phyloP scores from a whole-genome alignment of 2,888 invertebrate genomes.

The Rosalia funebris region DNA sequence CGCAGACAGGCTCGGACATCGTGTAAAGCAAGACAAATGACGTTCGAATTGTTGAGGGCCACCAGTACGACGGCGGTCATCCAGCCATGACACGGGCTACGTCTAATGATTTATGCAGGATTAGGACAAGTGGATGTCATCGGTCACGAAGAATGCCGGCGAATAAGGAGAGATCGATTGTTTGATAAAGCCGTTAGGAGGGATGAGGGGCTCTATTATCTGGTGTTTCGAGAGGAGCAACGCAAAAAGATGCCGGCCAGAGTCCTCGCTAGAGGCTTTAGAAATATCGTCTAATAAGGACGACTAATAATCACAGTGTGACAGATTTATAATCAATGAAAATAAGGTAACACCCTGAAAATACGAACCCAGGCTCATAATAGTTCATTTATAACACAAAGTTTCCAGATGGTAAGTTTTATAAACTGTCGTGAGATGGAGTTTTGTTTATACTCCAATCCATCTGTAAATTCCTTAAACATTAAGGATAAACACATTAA shows the following conservation, averaged over 20 bases:
- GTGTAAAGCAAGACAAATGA: slow-evolving; percentile 48
- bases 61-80: slow-evolving; percentile 51
- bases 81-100: slow-evolving; percentile 44
- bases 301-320: too few species aligned
- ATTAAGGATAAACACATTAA: too few species aligned
- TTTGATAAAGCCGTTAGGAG: slow-evolving; percentile 31
- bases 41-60: slow-evolving; percentile 37
- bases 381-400: too few species aligned
- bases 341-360: too few species aligned
- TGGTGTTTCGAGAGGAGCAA: slow-evolving; percentile 9
- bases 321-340: too few species aligned
- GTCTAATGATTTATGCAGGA: slow-evolving; percentile 54
- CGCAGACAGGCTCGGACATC: slow-evolving; percentile 40
- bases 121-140: slow-evolving; percentile 44
- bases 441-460: too few species aligned
- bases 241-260: not conserved
- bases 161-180: slow-evolving; percentile 40
- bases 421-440: too few species aligned
- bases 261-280: not conserved
- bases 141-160: slow-evolving; percentile 31
- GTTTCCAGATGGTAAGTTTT: too few species aligned
- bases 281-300: too few species aligned
- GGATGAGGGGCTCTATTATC: slow-evolving; percentile 22
- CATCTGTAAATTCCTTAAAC: too few species aligned
- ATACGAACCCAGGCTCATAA: too few species aligned